Evolutionary conservation across 2,888 invertebrate species (phyloP), one percentile per base, ranked within the genome.

Genomic region (Agonopterix heracliana): DNA sequence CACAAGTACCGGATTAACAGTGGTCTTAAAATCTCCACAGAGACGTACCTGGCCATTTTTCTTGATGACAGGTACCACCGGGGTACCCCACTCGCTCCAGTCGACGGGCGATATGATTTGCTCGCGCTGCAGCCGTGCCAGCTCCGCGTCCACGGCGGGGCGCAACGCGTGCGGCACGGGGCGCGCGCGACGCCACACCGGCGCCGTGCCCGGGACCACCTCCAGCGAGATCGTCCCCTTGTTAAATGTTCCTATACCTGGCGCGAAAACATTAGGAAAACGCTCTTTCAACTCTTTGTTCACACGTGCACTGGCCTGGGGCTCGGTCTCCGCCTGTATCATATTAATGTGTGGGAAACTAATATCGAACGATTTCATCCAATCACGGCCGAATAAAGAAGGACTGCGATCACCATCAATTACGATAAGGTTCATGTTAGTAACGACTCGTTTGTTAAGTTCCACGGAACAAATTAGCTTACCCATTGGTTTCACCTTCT

Each of bases 11-110:
- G 47, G 49, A 46, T 66, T 63, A 8, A 63, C 47, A 3, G 61
- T 66, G 1, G 60, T 45, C 44, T 61, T 63, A 26, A 63, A 64
- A 48, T 63, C 59, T 1, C 59, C 61, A 12, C 63, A 63, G 3
- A 61, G 36, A 4, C 60, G 53, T 10, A 60, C 53, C 11, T 13
- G 17, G 0, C 58, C 60, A 10, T 55, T 49, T 0, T 38, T 9
- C 50, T 63, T 59, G 34, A 58, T 42, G 2, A 59, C 56, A 4
- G 59, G 60, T 1, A 64, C 61, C 9, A 60, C 56, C 1, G 57
- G 66, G 11, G 64, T 67, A 7, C 61, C 47, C 47, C 47, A 47
- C 34, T 47, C 47, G 41, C 34, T 34, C 34, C 41, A 47, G 3
- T 47, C 41, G 11, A 41, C 41, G 7, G 47, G 48, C 26, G 36